Evolutionary conservation across 2,113 vertebrate species (phyloP), one percentile per base, ranked within the genome.

Genomic region (Crotalus viridis): DNA sequence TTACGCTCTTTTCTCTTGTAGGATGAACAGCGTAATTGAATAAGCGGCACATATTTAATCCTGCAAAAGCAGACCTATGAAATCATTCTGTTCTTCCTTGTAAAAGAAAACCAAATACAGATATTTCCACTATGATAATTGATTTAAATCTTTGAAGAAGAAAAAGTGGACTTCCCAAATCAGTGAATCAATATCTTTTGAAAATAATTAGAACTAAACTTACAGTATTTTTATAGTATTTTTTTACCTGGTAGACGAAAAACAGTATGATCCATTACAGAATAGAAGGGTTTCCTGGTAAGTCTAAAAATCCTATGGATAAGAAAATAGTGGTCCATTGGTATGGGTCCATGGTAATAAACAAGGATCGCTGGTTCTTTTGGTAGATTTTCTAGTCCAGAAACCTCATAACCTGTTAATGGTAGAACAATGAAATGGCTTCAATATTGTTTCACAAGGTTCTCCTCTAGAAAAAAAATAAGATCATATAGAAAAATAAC

Each of bases 11-110:
- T 85, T 91, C 51, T 54, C 21, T 91, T 85, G 64, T 56, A 7
- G 46, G 22, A 85, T 26, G 3, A 43, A 8, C 2, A 55, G 6
- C 0, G 6, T 4, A 6, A 48, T 26, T 39, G n/a, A 56, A 0
- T 1, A 0, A 0, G 5, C 26, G 1, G 2, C 26, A 4, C 4
- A 9, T 1, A 4, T 39, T 26, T 46, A 43, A 0, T 26, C 69
- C 90, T 91, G 33, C 19, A 85, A 85, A 54, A 91, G 43, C 10
- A 55, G 69, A 55, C 10, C 61, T 54, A 55, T 28, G 12, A 21
- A 22, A 8, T 54, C 26, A 88, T 33, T 33, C 15, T 39, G 12
- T 28, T 51, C 24, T 52, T 28, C 2, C 10, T 87, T 28, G 46
- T 51, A 52, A 55, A 88, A 55, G 52, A 56, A 56, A 56, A n/a